A percentile compares a stretch with the other conserved stretches of the same genome.
phyloP scores from a whole-genome alignment of 2,797 vertebrate species.

The Lophotriccus pileatus region DNA sequence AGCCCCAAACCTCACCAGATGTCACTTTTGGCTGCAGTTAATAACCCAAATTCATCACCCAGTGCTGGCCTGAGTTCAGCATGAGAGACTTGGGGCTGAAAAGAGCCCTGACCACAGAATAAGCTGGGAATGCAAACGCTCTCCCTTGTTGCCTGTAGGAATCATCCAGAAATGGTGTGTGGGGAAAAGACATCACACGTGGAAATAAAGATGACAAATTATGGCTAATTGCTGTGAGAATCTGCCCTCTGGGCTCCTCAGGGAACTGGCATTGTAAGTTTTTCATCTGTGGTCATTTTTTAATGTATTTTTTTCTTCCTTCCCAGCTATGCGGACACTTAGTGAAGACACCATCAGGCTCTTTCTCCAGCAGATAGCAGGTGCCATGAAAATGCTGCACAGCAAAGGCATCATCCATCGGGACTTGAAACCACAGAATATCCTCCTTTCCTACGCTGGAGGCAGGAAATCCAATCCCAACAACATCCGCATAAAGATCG shows the following conservation, averaged over 20 bases:
- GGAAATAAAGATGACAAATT: slow-evolving; percentile 2
- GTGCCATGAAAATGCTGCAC: slow-evolving; percentile 91
- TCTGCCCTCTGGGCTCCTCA: slow-evolving; percentile 1
- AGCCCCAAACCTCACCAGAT: neutral
- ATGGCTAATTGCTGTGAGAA: neutral
- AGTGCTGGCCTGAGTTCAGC: neutral
- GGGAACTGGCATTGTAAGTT: neutral
- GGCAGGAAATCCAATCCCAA: slow-evolving; percentile 86
- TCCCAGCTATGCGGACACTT: slow-evolving; percentile 88
- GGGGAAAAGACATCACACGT: neutral
- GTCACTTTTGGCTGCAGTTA: neutral
- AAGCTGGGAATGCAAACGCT: neutral
- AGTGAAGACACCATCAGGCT: slow-evolving; percentile 95
- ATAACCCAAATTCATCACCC: neutral
- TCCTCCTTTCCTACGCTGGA: slow-evolving; percentile 86
- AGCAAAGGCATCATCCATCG: slow-evolving; percentile 95
- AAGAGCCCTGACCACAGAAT: neutral
- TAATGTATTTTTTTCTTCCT: neutral
- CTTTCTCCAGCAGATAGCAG: slow-evolving; percentile 94
- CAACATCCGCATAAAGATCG: slow-evolving; percentile 92
- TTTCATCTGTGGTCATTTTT: neutral
- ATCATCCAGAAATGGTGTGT: neutral
- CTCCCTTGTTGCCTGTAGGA: neutral
- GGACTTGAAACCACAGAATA: slow-evolving; percentile 97
- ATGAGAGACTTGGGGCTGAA: rapidly evolving